Base-by-base conservation (phyloP, 2,888 invertebrate genomes). In the Stenurella melanura region DNA sequence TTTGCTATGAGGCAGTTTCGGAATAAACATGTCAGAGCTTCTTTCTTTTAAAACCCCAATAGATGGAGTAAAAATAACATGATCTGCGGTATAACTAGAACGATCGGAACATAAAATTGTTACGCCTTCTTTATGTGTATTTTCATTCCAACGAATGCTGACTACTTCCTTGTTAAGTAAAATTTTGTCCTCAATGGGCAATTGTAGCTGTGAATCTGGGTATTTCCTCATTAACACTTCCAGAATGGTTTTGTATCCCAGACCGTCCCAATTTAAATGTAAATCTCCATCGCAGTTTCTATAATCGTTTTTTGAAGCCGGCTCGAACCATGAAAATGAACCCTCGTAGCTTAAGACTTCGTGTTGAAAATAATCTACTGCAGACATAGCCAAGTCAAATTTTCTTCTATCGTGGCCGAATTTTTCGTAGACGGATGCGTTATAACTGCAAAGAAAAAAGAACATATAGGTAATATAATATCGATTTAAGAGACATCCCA, bases 231-330 rank as follows among this genome's bases (percentile, higher is more conserved):
- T 90, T 74, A 96, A 89, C 34, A 95, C 83, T 81, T 93, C 92
- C 61, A 96, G 87, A 61, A 95, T 88, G 4, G 91, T 93, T 79
- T 90, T 91, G 85, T 92, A 95, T 0, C 95, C 95, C 72, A 90
- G 91, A 71, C 92, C 92, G 80, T 93, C 95, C 95, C 95, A 96
- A 83, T 93, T 92, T 1, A 94, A 89, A 82, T 93, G 86, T n/a
- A 90, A 87, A 83, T 95, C 93, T 0, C 95, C 96, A 6, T 93
- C 92, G 85, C 94, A 94, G 0, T 90, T 90, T 91, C 92, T 91
- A 84, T 93, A 93, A 80, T 95, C 93, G 0, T 93, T 93, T 77
- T 89, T 90, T 0, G 93, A 91, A 0, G 95, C 95, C 34, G 94
- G 92, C 42, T 93, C 90, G 89, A 91, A 90, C 92, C 95, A 89